Conservation (phyloP, 2,888 invertebrate species). For the Cerastis rubricosa region DNA sequence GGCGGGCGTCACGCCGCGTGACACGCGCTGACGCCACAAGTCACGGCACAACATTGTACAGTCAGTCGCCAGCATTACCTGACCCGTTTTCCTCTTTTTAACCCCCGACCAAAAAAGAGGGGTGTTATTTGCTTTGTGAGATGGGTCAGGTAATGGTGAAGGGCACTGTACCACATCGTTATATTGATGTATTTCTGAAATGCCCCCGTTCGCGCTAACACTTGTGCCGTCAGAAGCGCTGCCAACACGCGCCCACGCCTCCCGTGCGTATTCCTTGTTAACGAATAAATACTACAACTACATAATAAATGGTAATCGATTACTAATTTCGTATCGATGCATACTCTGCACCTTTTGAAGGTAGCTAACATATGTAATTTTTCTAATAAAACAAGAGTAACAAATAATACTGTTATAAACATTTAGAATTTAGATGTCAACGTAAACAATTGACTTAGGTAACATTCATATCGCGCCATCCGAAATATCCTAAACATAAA, state of each 20-base stretch:
- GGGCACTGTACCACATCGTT: neutral
- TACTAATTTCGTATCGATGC: conserved; percentile 40
- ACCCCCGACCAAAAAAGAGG: no score
- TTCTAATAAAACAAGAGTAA: conserved; percentile 51
- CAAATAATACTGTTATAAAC: conserved; percentile 59
- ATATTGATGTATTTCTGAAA: neutral
- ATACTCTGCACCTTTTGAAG: conserved; percentile 48
- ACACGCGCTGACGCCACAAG: neutral
- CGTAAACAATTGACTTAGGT: conserved; percentile 50
- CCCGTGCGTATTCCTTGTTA: conserved; percentile 17
- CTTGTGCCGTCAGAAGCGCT: neutral
- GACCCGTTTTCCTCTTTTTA: no score
- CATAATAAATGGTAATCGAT: conserved; percentile 53
- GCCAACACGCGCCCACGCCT: conserved; percentile 9
- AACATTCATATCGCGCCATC: conserved; percentile 38
- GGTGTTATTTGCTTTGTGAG: no score
- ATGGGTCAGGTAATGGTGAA: no score
- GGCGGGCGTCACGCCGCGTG: neutral
- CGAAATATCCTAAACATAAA: conserved; percentile 37
- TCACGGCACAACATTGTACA: neutral
- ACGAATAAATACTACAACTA: conserved; percentile 55
- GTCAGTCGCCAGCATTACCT: no score
- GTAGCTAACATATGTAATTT: conserved; percentile 39
- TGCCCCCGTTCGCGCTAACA: neutral
- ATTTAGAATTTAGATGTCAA: conserved; percentile 59